These are phyloP conservation scores for Myiagra hebetior DNA, from an alignment of 2,113 vertebrate species.

Conservation along the genomic window DNA sequence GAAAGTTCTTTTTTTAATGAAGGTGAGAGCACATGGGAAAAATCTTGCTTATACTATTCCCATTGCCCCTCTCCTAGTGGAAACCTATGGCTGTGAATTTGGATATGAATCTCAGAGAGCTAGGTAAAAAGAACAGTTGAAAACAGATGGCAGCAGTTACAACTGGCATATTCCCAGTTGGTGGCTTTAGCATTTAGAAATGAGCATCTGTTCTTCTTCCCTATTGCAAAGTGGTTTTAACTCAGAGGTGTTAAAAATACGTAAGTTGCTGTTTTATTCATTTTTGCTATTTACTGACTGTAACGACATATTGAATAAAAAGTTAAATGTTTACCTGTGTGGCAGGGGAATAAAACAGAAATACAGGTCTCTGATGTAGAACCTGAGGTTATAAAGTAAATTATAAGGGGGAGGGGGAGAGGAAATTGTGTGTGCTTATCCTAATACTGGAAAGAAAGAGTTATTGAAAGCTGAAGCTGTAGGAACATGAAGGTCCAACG, in stretches of 20 bases:
- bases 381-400: not conserved
- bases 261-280: conserved; percentile 75
- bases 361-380: conserved; percentile 51
- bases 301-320: conserved; percentile 68
- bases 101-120: conserved; percentile 62
- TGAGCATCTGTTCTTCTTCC: conserved; percentile 79
- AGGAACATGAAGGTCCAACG: not conserved
- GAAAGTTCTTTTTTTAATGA: conserved; percentile 1
- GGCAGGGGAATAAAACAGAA: conserved; percentile 66
- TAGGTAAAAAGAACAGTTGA: conserved; percentile 80
- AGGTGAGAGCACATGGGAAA: conserved; percentile 49
- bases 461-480: not conserved
- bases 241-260: conserved; percentile 77
- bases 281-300: conserved; percentile 76
- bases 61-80: not conserved
- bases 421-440: not conserved
- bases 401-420: not conserved
- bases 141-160: conserved; percentile 81
- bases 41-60: conserved; percentile 37
- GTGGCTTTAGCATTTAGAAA: conserved; percentile 79
- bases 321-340: conserved; percentile 71
- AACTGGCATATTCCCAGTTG: conserved; percentile 79
- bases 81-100: conserved; percentile 54
- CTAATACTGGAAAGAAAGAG: not conserved
- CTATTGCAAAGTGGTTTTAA: conserved; percentile 70